phyloP scores from a whole-genome alignment of 2,113 vertebrate species.

The Halcyon senegalensis region DNA sequence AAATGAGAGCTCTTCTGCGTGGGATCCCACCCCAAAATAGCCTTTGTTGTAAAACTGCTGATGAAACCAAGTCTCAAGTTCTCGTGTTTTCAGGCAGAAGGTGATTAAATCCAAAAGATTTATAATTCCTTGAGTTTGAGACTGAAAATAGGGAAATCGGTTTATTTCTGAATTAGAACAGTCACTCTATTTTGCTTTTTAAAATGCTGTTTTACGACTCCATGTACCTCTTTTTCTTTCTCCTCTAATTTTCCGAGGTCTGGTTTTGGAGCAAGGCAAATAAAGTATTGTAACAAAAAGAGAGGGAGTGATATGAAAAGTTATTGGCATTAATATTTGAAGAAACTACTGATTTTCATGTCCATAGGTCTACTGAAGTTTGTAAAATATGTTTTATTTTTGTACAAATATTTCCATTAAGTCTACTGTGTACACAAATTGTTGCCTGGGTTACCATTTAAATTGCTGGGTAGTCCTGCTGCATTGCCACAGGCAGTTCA shows the following conservation, averaged over 20 bases:
- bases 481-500: not conserved
- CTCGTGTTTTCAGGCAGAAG: not conserved
- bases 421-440: not conserved
- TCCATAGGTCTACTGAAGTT: not conserved
- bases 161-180: not conserved
- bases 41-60: not conserved
- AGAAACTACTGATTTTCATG: not conserved
- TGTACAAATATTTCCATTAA: not conserved
- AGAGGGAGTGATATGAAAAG: rapidly evolving
- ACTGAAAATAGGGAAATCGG: not conserved
- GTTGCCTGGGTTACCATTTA: not conserved
- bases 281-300: not conserved
- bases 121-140: not conserved
- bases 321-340: not conserved
- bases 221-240: not conserved
- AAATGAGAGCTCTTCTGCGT: not conserved
- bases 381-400: not conserved
- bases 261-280: not conserved
- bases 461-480: not conserved
- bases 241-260: not conserved
- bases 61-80: not conserved
- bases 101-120: not conserved
- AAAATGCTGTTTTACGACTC: not conserved
- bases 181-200: not conserved
- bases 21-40: not conserved